Base-by-base conservation (phyloP, 2,113 vertebrate species). In the Acrocephalus arundinaceus region DNA sequence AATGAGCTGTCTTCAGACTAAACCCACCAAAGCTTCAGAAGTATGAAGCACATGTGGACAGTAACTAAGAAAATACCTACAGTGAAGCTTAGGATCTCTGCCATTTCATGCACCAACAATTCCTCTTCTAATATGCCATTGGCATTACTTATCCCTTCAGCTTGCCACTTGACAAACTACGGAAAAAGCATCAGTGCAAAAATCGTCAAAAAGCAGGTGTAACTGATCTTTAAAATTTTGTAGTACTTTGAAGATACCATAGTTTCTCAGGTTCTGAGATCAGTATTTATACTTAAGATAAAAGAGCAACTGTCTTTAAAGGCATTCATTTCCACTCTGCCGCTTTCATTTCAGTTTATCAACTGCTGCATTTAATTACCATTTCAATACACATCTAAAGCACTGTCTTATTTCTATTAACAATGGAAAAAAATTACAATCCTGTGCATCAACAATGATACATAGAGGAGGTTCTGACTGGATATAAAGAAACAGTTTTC, bases 31-130 rank as follows among this genome's bases (percentile, higher is more conserved):
- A 87, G 30, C 48, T 78, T 89, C 17, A 25, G 55, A 58, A 51
- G 22, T 15, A 46, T 5, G 21, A 78, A 77, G 51, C 2, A 51
- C 27, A 15, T 0, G 0, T 11, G 30, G 45, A 51, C 65, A 80
- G 43, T 54, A 13, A 35, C n/a, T 61, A 72, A 46, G 46, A 58
- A 76, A 80, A 58, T 17, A 70, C 8, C 70, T 43, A n/a, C 27
- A 90, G 27, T 4, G 37, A 82, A 82, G 25, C 35, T 79, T 20
- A 87, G 27, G 37, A 65, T 54, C 35, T 61, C 52, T 54, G 45
- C 65, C 85, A 59, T 82, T 45, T 75, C 48, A 67, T 15, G 51
- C 31, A 80, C 7, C 22, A 80, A 57, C 11, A 58, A 39, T 45
- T 89, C 33, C 43, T 57, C 61, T 27, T 77, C n/a, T 35, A 84